Evolutionary conservation across 2,888 invertebrate species (phyloP).

Genomic region (Abscondita cerata): DNA sequence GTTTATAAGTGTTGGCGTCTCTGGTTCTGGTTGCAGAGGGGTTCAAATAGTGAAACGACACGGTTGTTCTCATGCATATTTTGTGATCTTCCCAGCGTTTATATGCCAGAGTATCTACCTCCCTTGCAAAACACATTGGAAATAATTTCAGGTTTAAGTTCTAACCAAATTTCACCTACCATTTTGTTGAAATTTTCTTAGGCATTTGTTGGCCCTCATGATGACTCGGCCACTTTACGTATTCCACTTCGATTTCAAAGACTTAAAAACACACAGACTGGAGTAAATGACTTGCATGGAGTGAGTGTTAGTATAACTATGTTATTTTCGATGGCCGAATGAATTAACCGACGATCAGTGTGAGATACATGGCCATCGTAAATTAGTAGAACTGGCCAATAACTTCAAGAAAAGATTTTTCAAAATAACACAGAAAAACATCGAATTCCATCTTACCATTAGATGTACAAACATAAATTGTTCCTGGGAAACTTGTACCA

Average conservation of each 20-base stretch:
- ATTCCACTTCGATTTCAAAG: slow-evolving; percentile 36
- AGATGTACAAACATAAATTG: slow-evolving; percentile 46
- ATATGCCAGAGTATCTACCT: not conserved
- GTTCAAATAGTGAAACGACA: not conserved
- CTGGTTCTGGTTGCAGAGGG: not conserved
- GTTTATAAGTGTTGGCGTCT: not conserved
- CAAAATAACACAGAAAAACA: slow-evolving; percentile 35
- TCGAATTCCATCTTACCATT: slow-evolving; percentile 44
- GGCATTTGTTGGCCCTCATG: slow-evolving; percentile 31
- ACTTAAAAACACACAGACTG: slow-evolving; percentile 45
- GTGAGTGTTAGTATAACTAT: slow-evolving; percentile 42
- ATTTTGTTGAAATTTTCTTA: slow-evolving; percentile 19
- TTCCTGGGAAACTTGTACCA: slow-evolving; percentile 40
- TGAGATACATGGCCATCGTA: not conserved
- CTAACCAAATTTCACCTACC: slow-evolving; percentile 9
- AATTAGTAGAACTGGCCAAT: not conserved
- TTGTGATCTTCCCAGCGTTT: slow-evolving; percentile 7
- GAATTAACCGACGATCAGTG: not conserved
- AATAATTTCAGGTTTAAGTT: slow-evolving; percentile 13
- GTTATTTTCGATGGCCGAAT: too few species aligned
- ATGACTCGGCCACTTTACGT: slow-evolving; percentile 28
- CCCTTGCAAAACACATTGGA: slow-evolving; percentile 6
- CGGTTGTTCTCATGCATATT: not conserved
- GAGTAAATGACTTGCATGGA: slow-evolving; percentile 41
- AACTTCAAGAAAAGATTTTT: not conserved